Base-by-base conservation (phyloP, 2,113 vertebrate species). In the Felis catus region DNA sequence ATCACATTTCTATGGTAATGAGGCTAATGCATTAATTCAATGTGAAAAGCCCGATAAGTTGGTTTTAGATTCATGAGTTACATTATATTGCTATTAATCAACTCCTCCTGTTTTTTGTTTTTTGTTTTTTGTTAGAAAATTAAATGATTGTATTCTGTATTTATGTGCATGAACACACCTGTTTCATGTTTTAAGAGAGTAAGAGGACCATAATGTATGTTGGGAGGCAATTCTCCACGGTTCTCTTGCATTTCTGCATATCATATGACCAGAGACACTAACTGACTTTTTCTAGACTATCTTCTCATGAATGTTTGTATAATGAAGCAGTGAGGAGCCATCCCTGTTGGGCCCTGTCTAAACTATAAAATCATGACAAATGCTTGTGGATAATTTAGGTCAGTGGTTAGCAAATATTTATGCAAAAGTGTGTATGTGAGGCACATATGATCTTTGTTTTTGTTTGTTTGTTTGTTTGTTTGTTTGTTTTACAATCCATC, bases 291-390 rank as follows among this genome's bases (percentile, higher is more conserved):
- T 51, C 29, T 48, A 23, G 9, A 53, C 16, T 51, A 5, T 1
- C 0, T 80, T 81, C 63, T 48, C 10, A 89, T 63, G 4, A 10
- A 33, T 95, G 16, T 94, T 70, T 82, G 16, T 73, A n/a, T 45
- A 70, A 89, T 2, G 19, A 51, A 39, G n/a, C 5, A 70, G 11
- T 11, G 11, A 39, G 2, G 12, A 36, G 0, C 1, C 5, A 2
- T 8, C 31, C 7, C 41, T 78, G 25, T 23, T 27, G 33, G 45
- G 36, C 13, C 5, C 58, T 65, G 48, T 10, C 21, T 16, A 23
- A 58, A 27, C 39, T 91, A 8, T 9, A 82, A 85, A 87, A 51
- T 66, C 27, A 45, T 11, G 36, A 83, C 48, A 78, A 53, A 61
- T 51, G 0, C 8, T 36, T 51, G 8, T 19, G 6, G 66, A n/a